Conservation (phyloP, 53 echinoderm and acorn worm genomes). For the Pentamera pediparva region DNA sequence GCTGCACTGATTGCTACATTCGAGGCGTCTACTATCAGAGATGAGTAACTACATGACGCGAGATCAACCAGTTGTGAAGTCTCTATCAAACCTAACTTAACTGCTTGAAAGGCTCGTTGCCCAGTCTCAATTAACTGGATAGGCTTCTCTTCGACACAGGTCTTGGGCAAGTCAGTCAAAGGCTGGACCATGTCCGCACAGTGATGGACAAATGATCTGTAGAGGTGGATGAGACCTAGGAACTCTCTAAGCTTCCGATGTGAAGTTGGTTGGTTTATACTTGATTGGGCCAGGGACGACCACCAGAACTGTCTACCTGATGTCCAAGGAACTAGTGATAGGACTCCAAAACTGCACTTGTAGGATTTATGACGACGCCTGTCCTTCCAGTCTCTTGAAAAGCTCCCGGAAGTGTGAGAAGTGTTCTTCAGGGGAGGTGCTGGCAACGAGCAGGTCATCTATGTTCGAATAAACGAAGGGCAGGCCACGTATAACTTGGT, state of each 20-base stretch:
- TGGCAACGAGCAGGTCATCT: conserved; percentile 44
- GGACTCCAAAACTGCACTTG: conserved; percentile 27
- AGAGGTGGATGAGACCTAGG: conserved; percentile 51
- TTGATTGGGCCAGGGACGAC: conserved; percentile 22
- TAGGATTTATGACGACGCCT: conserved; percentile 45
- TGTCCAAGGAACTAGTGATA: conserved; percentile 43
- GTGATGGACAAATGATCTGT: conserved; percentile 41
- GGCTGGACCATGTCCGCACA: conserved; percentile 34
- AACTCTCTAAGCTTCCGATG: conserved; percentile 39
- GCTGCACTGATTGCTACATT: no score
- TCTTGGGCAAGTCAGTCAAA: conserved; percentile 34
- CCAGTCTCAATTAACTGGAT: no score
- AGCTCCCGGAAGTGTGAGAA: conserved; percentile 21
- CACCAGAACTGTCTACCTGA: conserved; percentile 7
- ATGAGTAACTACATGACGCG: no score
- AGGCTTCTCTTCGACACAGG: no score
- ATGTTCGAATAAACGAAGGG: conserved; percentile 39
- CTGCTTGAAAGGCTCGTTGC: no score
- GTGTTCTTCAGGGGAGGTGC: conserved; percentile 6
- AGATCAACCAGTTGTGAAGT: no score
- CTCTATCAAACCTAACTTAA: no score
- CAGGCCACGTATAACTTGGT: conserved; percentile 29
- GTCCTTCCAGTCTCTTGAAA: conserved; percentile 20
- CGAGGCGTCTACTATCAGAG: no score
- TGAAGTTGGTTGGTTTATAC: conserved; percentile 30